These are phyloP conservation scores for Eugnorisma glareosa DNA, from an alignment of 2,888 invertebrate genomes.

Conservation along the genomic window DNA sequence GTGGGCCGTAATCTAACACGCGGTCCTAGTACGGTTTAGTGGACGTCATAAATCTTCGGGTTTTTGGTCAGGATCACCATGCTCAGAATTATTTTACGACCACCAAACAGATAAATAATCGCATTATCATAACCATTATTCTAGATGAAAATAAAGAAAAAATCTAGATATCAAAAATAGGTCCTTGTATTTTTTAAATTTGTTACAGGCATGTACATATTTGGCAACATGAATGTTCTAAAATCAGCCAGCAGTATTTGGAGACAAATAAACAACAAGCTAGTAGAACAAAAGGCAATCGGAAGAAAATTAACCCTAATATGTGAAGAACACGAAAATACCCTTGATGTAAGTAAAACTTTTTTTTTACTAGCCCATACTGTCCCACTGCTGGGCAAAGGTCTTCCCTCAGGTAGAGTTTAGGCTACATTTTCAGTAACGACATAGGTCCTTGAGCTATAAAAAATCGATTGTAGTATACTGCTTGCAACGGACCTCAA, in stretches of 20 bases:
- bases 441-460: background rate
- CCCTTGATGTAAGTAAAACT: conserved; percentile 75
- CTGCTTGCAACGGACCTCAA: too few relatives aligned
- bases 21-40: too few relatives aligned
- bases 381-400: background rate
- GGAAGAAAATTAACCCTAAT: conserved; percentile 86
- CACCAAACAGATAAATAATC: too few relatives aligned
- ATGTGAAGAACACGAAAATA: conserved; percentile 86
- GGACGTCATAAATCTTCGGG: too few relatives aligned
- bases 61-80: too few relatives aligned
- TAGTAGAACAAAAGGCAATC: conserved; percentile 88
- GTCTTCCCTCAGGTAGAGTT: background rate
- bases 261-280: conserved; percentile 81
- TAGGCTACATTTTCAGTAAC: background rate
- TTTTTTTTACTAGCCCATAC: background rate
- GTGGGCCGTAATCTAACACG: too few relatives aligned
- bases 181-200: background rate
- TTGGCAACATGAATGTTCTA: conserved; percentile 93
- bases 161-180: background rate
- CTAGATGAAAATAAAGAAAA: too few relatives aligned
- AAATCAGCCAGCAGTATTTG: conserved; percentile 89
- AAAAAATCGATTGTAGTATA: background rate
- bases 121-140: too few relatives aligned
- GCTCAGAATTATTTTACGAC: too few relatives aligned
- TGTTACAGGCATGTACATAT: conserved; percentile 92